These are phyloP conservation scores for Leptura quadrifasciata DNA, from an alignment of 2,888 invertebrate species.

Conservation along the genomic window DNA sequence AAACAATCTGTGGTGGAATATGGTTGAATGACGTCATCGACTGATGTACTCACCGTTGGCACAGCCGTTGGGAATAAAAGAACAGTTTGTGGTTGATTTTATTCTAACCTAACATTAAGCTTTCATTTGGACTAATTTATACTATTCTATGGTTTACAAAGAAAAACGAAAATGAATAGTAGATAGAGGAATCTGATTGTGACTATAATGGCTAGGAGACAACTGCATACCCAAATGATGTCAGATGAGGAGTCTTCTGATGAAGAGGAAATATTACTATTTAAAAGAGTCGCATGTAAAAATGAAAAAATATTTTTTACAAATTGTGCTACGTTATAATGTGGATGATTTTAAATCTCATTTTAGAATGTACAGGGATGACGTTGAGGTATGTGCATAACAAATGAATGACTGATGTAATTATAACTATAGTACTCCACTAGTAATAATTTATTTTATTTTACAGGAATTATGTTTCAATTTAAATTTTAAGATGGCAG, in stretches of 20 bases:
- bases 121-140: not conserved
- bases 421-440: too few relatives aligned
- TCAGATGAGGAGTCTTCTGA: not conserved
- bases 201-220: not conserved
- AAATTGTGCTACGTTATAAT: too few relatives aligned
- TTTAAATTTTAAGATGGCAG: too few relatives aligned
- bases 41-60: not conserved
- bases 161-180: not conserved
- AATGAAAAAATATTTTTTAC: not conserved
- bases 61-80: not conserved
- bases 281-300: not conserved
- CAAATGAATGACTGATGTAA: too few relatives aligned
- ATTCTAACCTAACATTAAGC: not conserved
- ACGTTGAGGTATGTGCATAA: slow-evolving; percentile 18
- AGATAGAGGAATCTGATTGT: not conserved
- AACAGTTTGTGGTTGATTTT: not conserved
- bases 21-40: not conserved
- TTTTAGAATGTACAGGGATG: slow-evolving; percentile 8
- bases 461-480: too few relatives aligned
- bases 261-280: not conserved
- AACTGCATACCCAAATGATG: not conserved
- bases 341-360: not conserved
- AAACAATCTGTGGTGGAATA: not conserved
- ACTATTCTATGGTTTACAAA: not conserved
- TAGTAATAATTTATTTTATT: too few relatives aligned